Percentiles rank a stretch among this genome's conserved stretches.
Evolutionary conservation across 2,888 invertebrate genomes (phyloP).

Genomic region (Caenorhabditis japonica): DNA sequence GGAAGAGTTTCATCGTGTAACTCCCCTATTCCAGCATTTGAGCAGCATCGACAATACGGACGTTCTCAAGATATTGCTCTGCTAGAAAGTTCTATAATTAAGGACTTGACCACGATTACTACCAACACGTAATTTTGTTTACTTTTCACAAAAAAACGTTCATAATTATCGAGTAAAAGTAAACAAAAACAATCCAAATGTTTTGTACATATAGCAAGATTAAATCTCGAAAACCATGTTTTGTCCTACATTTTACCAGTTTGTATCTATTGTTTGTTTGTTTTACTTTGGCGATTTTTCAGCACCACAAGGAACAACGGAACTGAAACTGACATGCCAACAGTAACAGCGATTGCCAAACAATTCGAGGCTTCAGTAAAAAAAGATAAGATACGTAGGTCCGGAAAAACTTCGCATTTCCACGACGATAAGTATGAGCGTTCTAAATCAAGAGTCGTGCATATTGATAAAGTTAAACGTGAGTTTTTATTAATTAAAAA

Average conservation of each 20-base stretch:
- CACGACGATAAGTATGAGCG: constrained; percentile 1
- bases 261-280: not conserved
- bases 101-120: constrained; percentile 57
- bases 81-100: constrained; percentile 53
- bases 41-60: constrained; percentile 18
- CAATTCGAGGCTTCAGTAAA: constrained; percentile 36
- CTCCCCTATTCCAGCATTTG: constrained; percentile 16
- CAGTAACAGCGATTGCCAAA: constrained; percentile 39
- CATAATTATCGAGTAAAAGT: constrained; percentile 5
- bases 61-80: constrained; percentile 42
- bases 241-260: constrained; percentile 20
- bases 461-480: constrained; percentile 39
- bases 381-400: constrained; percentile 22
- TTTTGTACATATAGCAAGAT: constrained; percentile 12
- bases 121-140: constrained; percentile 20
- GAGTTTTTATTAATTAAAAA: constrained; percentile 1
- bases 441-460: constrained; percentile 23
- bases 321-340: constrained; percentile 43
- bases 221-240: constrained; percentile 20
- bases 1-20: constrained; percentile 8
- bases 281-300: constrained; percentile 4
- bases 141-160: no score
- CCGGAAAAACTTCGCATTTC: constrained; percentile 13
- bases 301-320: constrained; percentile 27
- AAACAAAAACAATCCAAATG: not conserved